Evolutionary conservation across 30 jellyfish, hydroid and myxozoan species (phyloP).

Genomic region (Turritopsis rubra): DNA sequence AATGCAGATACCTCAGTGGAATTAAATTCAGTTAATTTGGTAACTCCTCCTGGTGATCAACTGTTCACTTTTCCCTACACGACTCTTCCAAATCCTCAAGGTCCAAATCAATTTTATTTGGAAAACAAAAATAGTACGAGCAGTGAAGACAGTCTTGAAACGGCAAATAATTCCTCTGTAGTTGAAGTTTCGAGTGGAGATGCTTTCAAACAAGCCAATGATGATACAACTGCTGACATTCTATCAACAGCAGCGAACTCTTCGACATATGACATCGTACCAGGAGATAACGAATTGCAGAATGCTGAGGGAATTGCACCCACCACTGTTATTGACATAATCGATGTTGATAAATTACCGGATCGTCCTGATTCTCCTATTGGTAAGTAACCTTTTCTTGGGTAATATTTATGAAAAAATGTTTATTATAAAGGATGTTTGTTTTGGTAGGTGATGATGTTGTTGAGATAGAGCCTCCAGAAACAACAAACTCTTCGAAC

Average conservation of each 20-base stretch:
- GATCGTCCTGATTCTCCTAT: constrained; percentile 5
- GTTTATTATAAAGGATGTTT: neutral
- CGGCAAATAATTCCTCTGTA: neutral
- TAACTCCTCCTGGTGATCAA: neutral
- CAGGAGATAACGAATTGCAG: neutral
- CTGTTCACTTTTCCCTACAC: neutral
- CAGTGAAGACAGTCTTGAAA: neutral
- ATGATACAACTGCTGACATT: neutral
- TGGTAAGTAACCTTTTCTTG: neutral
- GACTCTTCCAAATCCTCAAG: neutral
- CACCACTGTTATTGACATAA: neutral
- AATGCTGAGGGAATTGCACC: too few relatives aligned
- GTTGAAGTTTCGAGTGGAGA: neutral
- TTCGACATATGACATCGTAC: neutral
- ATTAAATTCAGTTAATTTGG: constrained; percentile 4
- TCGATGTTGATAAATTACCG: constrained; percentile 4
- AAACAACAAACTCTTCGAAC: neutral
- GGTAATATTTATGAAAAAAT: neutral
- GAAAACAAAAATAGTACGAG: neutral
- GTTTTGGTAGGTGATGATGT: neutral
- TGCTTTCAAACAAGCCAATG: neutral
- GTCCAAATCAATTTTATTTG: neutral
- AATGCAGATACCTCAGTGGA: neutral
- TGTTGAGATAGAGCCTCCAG: neutral
- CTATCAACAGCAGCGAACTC: neutral